A percentile compares a stretch with the other conserved stretches of the same genome.
phyloP scores from a whole-genome alignment of 1,140 invertebrate species.

The Pseudomyrmex pallidus region DNA sequence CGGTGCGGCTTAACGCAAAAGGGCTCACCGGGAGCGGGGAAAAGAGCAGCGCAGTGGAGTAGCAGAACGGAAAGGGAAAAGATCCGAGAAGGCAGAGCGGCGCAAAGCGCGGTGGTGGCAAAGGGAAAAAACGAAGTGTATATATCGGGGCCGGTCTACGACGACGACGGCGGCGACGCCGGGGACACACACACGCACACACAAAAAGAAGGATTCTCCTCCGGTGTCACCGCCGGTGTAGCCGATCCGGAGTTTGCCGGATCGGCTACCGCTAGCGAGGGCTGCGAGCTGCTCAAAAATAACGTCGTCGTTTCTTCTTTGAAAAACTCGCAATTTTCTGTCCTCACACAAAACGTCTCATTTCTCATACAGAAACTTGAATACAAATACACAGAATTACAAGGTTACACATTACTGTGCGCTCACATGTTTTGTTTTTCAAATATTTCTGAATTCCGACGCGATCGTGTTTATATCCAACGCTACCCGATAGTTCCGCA shows the following conservation, averaged over 20 bases:
- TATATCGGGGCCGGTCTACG: slow-evolving; percentile 76
- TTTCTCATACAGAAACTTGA: not conserved
- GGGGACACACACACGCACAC: slow-evolving; percentile 72
- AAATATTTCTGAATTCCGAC: not conserved
- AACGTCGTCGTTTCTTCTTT: not conserved
- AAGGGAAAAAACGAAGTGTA: slow-evolving; percentile 81
- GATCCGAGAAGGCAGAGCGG: slow-evolving; percentile 77
- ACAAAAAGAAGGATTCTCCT: slow-evolving; percentile 75
- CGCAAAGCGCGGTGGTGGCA: slow-evolving; percentile 66
- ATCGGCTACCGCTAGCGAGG: slow-evolving; percentile 79
- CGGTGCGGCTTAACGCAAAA: slow-evolving; percentile 82
- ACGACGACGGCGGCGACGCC: slow-evolving; percentile 73
- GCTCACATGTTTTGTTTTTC: not conserved
- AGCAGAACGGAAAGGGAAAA: slow-evolving; percentile 75
- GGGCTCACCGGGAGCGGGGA: slow-evolving; percentile 54
- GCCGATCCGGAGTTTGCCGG: slow-evolving; percentile 66
- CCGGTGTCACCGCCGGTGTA: slow-evolving; percentile 70
- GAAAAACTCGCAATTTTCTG: not conserved
- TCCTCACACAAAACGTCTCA: not conserved
- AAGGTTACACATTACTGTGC: not conserved
- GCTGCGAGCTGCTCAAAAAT: slow-evolving; percentile 65
- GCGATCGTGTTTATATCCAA: slow-evolving; percentile 22
- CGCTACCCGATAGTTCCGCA: slow-evolving; percentile 39
- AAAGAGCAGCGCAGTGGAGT: slow-evolving; percentile 57
- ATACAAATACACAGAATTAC: too few species aligned